These are phyloP conservation scores for Epistrophe eligans DNA, from an alignment of 2,888 invertebrate genomes.

Conservation along the genomic window DNA sequence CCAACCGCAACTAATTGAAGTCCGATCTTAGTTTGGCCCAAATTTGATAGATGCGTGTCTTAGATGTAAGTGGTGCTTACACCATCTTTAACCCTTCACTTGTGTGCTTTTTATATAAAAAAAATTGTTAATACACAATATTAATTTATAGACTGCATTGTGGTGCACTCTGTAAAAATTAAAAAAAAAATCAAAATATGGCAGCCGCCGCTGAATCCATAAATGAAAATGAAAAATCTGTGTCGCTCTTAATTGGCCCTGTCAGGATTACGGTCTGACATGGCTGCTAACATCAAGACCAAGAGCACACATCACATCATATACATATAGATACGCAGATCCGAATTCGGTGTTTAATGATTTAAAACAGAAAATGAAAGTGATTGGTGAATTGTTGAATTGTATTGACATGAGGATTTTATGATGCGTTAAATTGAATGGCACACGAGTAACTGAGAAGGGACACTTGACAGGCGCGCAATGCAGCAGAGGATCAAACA, in stretches of 20 bases:
- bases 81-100: conserved; percentile 74
- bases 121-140: conserved; percentile 20
- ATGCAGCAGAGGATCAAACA: conserved; percentile 40
- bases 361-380: conserved; percentile 69
- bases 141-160: conserved; percentile 62
- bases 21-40: conserved; percentile 55
- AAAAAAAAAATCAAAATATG: conserved; percentile 14
- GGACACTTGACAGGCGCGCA: conserved; percentile 44
- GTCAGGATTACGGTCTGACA: conserved; percentile 75
- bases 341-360: conserved; percentile 64
- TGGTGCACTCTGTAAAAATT: conserved; percentile 46
- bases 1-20: conserved; percentile 62
- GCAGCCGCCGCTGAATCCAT: conserved; percentile 57
- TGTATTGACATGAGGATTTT: conserved; percentile 58
- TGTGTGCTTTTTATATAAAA: conserved; percentile 33
- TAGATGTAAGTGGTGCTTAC: conserved; percentile 68
- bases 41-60: conserved; percentile 69
- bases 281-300: conserved; percentile 69
- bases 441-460: conserved; percentile 4
- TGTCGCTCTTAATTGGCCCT: conserved; percentile 74
- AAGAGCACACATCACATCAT: conserved; percentile 31
- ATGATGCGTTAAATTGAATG: conserved; percentile 65
- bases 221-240: conserved; percentile 67
- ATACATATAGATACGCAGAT: not conserved
- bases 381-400: conserved; percentile 55